Evolutionary conservation across 2,888 invertebrate species (phyloP).

Genomic region (Sminthurides aquaticus): DNA sequence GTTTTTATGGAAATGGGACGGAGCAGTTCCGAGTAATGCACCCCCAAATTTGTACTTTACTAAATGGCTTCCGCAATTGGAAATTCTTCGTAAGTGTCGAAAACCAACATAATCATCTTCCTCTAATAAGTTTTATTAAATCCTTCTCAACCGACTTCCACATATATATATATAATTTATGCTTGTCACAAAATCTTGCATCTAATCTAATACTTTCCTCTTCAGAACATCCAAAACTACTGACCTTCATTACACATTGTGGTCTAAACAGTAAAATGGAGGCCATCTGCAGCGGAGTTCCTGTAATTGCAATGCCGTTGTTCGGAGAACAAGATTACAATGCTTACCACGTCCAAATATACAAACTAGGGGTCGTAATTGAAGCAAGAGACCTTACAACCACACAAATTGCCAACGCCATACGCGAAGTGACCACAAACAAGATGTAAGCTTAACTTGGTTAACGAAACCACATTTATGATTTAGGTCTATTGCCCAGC

Average conservation of each 20-base stretch:
- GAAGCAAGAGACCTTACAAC: slow-evolving; percentile 45
- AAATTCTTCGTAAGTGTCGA: slow-evolving; percentile 35
- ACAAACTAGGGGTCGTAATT: slow-evolving; percentile 33
- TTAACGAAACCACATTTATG: neutral
- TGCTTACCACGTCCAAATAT: slow-evolving; percentile 32
- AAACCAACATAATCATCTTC: too few species aligned
- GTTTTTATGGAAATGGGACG: slow-evolving; percentile 38
- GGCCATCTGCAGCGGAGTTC: slow-evolving; percentile 37
- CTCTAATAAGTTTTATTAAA: neutral
- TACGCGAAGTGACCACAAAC: slow-evolving; percentile 21
- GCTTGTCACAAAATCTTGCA: neutral
- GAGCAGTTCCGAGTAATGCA: slow-evolving; percentile 25
- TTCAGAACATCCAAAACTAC: slow-evolving; percentile 32
- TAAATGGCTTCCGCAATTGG: slow-evolving; percentile 40
- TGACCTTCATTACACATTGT: slow-evolving; percentile 36
- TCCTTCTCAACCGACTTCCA: neutral
- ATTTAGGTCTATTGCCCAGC: too few species aligned
- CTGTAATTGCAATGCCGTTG: slow-evolving; percentile 34
- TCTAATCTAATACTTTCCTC: neutral
- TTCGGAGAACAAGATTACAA: slow-evolving; percentile 50
- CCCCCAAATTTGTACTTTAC: slow-evolving; percentile 30
- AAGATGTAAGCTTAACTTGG: slow-evolving; percentile 16
- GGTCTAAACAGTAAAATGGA: slow-evolving; percentile 39
- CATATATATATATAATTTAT: neutral
- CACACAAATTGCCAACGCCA: slow-evolving; percentile 36